phyloP scores from a whole-genome alignment of 2,797 vertebrate species.

The Labroides dimidiatus region DNA sequence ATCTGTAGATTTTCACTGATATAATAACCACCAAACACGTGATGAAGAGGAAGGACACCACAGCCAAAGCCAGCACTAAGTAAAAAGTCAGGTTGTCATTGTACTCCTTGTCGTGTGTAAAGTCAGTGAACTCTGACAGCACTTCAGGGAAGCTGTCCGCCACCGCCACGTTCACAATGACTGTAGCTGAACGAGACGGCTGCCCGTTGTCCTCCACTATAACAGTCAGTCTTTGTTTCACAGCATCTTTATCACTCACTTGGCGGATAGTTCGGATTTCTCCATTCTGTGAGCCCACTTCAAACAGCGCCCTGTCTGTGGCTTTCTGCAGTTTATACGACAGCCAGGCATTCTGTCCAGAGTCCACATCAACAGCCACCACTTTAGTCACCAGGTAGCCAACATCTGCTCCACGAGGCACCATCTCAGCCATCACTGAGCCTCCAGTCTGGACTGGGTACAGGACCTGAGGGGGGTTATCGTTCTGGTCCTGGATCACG shows the following conservation, averaged over 20 bases:
- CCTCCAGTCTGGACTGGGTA: conserved; percentile 49
- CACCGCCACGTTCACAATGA: conserved; percentile 28
- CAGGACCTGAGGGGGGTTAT: conserved; percentile 53
- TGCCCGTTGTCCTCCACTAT: conserved; percentile 81
- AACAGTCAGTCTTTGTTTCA: conserved; percentile 80
- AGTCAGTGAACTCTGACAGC: conserved; percentile 19
- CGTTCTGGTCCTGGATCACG: conserved; percentile 41
- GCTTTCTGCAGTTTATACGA: conserved; percentile 78
- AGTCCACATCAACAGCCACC: conserved; percentile 84
- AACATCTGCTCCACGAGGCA: conserved; percentile 82
- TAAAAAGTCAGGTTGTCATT: conserved; percentile 30
- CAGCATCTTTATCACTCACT: conserved; percentile 78
- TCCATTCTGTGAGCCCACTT: conserved; percentile 74
- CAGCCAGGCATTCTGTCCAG: conserved; percentile 86
- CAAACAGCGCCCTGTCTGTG: conserved; percentile 81
- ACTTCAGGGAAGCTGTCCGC: conserved; percentile 35
- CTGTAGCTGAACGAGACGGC: conserved; percentile 71
- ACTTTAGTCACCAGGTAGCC: conserved; percentile 86
- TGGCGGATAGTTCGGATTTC: conserved; percentile 75
- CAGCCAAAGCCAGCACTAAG: conserved; percentile 26
- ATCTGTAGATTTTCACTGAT: conserved; percentile 34
- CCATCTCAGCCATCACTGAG: conserved; percentile 81
- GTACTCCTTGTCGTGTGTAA: conserved; percentile 25
- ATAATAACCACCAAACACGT: conserved; percentile 31
- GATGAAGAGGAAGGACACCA: conserved; percentile 33